Percentiles rank a stretch among this genome's conserved stretches.
Conservation (phyloP, 2,797 vertebrate species). For the Xerus rutilus region DNA sequence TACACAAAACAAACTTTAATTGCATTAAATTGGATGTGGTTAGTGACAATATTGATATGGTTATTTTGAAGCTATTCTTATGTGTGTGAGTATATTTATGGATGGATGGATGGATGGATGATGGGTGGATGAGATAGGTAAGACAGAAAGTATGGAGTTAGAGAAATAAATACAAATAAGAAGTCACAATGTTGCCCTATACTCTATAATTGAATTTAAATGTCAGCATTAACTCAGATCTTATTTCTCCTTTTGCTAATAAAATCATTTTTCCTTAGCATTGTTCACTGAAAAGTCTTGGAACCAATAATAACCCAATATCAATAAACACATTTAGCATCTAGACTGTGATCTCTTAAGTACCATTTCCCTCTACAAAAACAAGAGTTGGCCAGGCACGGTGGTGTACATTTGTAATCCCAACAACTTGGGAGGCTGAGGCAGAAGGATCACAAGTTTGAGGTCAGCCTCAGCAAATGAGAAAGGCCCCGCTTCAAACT, state of each 20-base stretch:
- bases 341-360: background rate
- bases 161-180: background rate
- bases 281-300: background rate
- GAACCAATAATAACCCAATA: background rate
- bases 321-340: background rate
- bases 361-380: background rate
- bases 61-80: background rate
- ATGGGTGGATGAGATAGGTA: background rate
- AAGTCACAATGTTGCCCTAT: background rate
- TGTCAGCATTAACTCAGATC: background rate
- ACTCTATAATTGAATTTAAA: conserved; percentile 4
- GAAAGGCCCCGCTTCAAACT: too few relatives aligned
- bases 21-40: background rate
- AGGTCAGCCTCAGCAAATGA: too few relatives aligned
- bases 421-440: too few relatives aligned
- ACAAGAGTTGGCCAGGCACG: too few relatives aligned
- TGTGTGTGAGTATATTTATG: background rate
- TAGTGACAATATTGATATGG: background rate
- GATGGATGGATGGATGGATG: background rate
- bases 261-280: background rate
- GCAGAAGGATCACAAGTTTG: too few relatives aligned
- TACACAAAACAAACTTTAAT: background rate
- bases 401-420: too few relatives aligned
- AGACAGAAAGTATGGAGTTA: background rate
- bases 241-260: background rate